Evolutionary conservation across 1,140 invertebrate species (phyloP), one percentile per base, ranked within the genome.

Genomic region (Conus ventricosus): DNA sequence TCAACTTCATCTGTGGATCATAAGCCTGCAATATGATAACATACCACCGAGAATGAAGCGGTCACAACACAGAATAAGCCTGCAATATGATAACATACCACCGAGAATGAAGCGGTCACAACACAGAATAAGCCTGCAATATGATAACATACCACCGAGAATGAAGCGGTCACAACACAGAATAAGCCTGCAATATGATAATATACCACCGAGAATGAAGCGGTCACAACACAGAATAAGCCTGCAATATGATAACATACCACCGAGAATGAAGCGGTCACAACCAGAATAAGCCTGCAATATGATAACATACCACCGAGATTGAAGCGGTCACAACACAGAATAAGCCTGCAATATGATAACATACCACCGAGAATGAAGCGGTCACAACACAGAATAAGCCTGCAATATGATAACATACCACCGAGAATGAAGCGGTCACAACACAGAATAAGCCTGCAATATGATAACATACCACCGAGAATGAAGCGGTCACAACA

Each of bases 1-100:
- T 95, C 15, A 75, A 88, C 91, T 94, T 90, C 90, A 94, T 91
- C 17, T 91, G 89, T 60, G 92, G 89, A 78, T 91, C 88, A 88
- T 91, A 90, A 20, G 90, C 91, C 93, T 94, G 88, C 55, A 90
- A 89, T n/a, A 87, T 85, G 75, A 89, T 23, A 25, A 39, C 60
- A 87, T 53, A n/a, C 7, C 67, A 39, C 39, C 39, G 39, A 39
- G 57, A 15, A 71, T 53, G 75, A 20, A 53, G 39, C 39, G 81
- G 57, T 60, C 84, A 85, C 39, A 23, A 85, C 27, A 85, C 54
- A 39, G 51, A 67, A 51, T 91, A 90, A 20, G 90, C 91, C 93
- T 94, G 88, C 55, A 90, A 89, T n/a, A 87, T 85, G 75, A 89
- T 23, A 25, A 39, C 60, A 87, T 53, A n/a, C 7, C 67, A 39